Base-by-base conservation (phyloP, 2,113 vertebrate genomes). In the Gasterosteus aculeatus region DNA sequence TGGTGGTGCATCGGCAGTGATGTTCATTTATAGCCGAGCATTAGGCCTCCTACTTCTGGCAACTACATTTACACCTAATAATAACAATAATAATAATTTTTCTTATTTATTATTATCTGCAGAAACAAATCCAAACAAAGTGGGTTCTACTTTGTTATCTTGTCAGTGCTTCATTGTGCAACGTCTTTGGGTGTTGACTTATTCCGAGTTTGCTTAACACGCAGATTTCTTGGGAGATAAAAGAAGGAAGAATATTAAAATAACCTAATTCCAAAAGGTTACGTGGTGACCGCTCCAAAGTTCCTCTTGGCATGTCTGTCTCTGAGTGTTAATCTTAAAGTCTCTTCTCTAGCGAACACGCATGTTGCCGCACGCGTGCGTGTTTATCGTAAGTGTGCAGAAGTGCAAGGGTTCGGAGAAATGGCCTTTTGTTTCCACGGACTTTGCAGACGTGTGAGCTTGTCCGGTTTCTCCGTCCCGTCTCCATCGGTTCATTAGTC, bases 401-500 rank as follows among this genome's bases (percentile, higher is more conserved):
- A 7, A 68, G 6, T 39, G 59, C n/a, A 65, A 49, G 58, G 51
- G 58, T 26, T 77, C 59, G 29, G 16, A 31, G 19, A 31, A 15
- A 29, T 26, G 1, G 44, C 41, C 19, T 14, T 59, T 58, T 63
- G 41, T 41, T 61, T 51, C 49, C 49, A 7, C 33, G 47, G 62
- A 56, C 49, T 66, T 53, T 1, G 22, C 3, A 1, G 2, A 7
- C 38, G 18, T 35, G 47, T 58, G 54, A 7, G 29, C 58, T 39
- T 47, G 6, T 38, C 12, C 29, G 29, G 68, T 80, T 84, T 75
- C 44, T 68, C 16, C 29, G 68, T 59, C 41, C 72, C 35, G 9
- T 60, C 77, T 79, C 61, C 5, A 53, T 75, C 60, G 58, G 73
- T 80, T 83, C 78, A 80, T 82, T 74, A 79, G 66, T 41, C 80